Evolutionary conservation across 2,797 vertebrate genomes (phyloP), one percentile per base, ranked within the genome.

Genomic region (Pelobates cultripes): DNA sequence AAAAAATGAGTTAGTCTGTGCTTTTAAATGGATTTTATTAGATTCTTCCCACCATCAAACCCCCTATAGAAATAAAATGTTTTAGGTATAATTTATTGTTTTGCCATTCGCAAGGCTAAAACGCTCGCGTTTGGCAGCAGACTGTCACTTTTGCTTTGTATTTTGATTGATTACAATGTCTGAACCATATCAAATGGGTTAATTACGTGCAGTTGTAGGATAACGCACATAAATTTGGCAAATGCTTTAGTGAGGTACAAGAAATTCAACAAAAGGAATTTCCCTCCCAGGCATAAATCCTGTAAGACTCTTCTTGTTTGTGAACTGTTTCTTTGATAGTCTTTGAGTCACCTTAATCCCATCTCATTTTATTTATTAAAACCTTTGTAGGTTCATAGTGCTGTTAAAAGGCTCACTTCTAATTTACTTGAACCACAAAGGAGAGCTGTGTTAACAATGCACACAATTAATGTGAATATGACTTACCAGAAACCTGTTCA

Each of bases 311-410:
- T 47, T 43, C 55, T 53, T 77, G 63, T 77, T 76, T 67, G 5
- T 43, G 28, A 76, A 57, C 44, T 66, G 44, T 14, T 10, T 45
- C 74, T 77, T 77, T 76, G 43, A 76, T 76, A 43, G 10, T 42
- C 61, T 70, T 45, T 47, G 44, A 76, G 43, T 76, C 57, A 75
- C 60, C 61, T 63, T 75, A 45, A 64, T 75, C 61, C 74, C 12
- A 45, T 67, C 17, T 47, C 41, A 6, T 43, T 68, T 68, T 77
- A 53, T 67, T 47, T 75, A 53, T 77, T 14, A 51, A 71, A 71
- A 51, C n/a, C n/a, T 71, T 28, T 47, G 70, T 47, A 53, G 45
- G 28, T 51, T 71, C n/a, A 28, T 17, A 51, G 44, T 17, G 7
- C 44, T 71, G 47, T 71, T 57, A 12, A 7, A 45, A 3, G 13